phyloP scores from a whole-genome alignment of 2,888 invertebrate species.

The Agonopterix heracliana region DNA sequence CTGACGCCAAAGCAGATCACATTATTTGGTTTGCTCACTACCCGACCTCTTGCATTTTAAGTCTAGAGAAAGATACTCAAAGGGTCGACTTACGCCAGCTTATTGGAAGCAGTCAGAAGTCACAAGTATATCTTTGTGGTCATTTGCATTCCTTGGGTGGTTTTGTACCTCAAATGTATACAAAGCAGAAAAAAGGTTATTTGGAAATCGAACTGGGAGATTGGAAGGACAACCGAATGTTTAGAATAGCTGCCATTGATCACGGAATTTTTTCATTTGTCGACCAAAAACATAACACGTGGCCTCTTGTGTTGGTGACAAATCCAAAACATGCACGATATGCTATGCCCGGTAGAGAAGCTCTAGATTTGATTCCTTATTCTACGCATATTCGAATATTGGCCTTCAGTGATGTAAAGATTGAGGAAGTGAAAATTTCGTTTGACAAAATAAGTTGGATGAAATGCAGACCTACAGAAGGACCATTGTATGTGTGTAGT shows the following conservation, averaged over 20 bases:
- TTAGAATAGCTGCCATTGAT: slow-evolving; percentile 89
- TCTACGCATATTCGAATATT: slow-evolving; percentile 90
- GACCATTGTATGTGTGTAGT: slow-evolving; percentile 82
- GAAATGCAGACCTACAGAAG: slow-evolving; percentile 75
- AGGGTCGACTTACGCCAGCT: slow-evolving; percentile 71
- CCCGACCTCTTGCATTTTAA: slow-evolving; percentile 90
- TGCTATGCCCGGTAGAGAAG: slow-evolving; percentile 83
- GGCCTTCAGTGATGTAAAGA: slow-evolving; percentile 82
- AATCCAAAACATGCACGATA: slow-evolving; percentile 93
- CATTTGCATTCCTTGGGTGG: slow-evolving; percentile 92
- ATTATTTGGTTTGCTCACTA: slow-evolving; percentile 89
- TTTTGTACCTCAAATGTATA: slow-evolving; percentile 88
- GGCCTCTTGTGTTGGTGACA: slow-evolving; percentile 90
- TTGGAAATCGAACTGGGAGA: slow-evolving; percentile 93
- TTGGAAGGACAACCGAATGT: slow-evolving; percentile 94
- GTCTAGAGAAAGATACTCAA: slow-evolving; percentile 69
- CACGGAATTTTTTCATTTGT: slow-evolving; percentile 91
- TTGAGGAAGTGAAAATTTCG: slow-evolving; percentile 80
- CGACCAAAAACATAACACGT: slow-evolving; percentile 83
- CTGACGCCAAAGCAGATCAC: slow-evolving; percentile 62
- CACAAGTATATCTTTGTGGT: slow-evolving; percentile 90
- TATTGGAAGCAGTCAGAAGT: slow-evolving; percentile 76
- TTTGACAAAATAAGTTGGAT: slow-evolving; percentile 81
- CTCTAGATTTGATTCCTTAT: slow-evolving; percentile 77
- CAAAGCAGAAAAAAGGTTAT: slow-evolving; percentile 87